Conservation (phyloP, 64 coral and sea anemone genomes). For the Actinia tenebrosa region DNA sequence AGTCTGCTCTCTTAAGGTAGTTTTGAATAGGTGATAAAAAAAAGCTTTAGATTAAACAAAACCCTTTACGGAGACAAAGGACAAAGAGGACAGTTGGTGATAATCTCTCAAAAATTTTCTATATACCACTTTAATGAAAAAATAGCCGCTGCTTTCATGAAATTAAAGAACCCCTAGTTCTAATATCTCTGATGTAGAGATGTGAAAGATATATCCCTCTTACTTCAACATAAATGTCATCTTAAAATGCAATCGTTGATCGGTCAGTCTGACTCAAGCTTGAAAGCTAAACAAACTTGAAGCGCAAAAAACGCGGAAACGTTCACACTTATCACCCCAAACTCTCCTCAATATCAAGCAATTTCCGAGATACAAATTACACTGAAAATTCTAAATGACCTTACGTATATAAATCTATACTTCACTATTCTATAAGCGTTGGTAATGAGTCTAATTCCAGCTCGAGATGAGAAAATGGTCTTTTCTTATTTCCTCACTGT, state of each 20-base stretch:
- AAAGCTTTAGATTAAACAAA: conserved; percentile 4
- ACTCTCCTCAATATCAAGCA: conserved; percentile 13
- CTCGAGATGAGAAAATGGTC: not conserved
- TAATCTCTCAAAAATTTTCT: not conserved
- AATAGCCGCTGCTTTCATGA: not conserved
- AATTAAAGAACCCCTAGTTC: not conserved
- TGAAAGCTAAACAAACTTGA: conserved; percentile 2
- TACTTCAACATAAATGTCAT: not conserved
- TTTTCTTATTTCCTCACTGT: not conserved
- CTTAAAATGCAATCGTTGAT: not conserved
- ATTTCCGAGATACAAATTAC: conserved; percentile 9
- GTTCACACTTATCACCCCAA: not conserved
- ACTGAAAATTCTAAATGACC: not conserved
- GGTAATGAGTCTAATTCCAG: not conserved
- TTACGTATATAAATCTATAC: not conserved
- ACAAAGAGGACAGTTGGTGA: not conserved
- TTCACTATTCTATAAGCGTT: not conserved
- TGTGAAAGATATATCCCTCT: not conserved
- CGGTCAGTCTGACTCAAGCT: not conserved
- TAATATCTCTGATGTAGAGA: not conserved
- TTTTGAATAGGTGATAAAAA: conserved; percentile 5
- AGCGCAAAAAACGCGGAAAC: not conserved
- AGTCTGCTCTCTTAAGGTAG: not conserved
- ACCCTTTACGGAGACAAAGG: not conserved
- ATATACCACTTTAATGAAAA: not conserved